A percentile compares a stretch with the other conserved stretches of the same genome.
Evolutionary conservation across 2,113 vertebrate species (phyloP).

Genomic region (Percina caprodes): DNA sequence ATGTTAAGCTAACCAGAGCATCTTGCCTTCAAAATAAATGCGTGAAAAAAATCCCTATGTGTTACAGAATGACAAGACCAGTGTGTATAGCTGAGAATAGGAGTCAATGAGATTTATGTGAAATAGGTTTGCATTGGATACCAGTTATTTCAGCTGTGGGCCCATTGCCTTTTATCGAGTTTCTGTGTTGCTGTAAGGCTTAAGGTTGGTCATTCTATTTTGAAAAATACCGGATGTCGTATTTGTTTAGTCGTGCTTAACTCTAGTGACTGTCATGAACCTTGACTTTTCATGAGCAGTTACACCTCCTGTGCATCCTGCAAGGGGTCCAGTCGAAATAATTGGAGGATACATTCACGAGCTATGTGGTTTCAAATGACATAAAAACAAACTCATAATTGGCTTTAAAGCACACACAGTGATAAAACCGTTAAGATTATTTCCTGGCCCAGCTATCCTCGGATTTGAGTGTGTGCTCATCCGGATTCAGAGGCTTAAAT

Average conservation of each 20-base stretch:
- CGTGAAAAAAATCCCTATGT: accelerated
- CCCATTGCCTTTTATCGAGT: accelerated
- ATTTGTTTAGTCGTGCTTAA: not conserved
- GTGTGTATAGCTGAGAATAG: accelerated
- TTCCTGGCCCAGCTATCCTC: conserved; percentile 63
- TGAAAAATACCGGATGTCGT: conserved; percentile 34
- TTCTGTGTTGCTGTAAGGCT: not conserved
- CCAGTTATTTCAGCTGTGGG: accelerated
- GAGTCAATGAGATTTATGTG: accelerated
- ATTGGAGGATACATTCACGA: not conserved
- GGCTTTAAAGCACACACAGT: conserved; percentile 11
- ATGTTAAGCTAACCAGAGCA: not conserved
- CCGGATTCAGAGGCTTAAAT: conserved; percentile 55
- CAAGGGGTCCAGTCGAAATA: not conserved
- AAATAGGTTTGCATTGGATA: accelerated
- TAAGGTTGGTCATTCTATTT: not conserved
- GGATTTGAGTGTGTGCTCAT: conserved; percentile 69
- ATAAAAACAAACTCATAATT: conserved; percentile 3
- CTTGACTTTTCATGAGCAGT: conserved; percentile 25
- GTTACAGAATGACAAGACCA: not conserved
- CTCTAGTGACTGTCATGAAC: conserved; percentile 10
- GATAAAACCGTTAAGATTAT: conserved; percentile 49
- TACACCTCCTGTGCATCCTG: not conserved
- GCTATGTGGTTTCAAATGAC: conserved; percentile 2
- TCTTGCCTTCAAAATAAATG: conserved; percentile 61